Conservation (phyloP, 2,888 invertebrate species). For the Ochropacha duplaris region DNA sequence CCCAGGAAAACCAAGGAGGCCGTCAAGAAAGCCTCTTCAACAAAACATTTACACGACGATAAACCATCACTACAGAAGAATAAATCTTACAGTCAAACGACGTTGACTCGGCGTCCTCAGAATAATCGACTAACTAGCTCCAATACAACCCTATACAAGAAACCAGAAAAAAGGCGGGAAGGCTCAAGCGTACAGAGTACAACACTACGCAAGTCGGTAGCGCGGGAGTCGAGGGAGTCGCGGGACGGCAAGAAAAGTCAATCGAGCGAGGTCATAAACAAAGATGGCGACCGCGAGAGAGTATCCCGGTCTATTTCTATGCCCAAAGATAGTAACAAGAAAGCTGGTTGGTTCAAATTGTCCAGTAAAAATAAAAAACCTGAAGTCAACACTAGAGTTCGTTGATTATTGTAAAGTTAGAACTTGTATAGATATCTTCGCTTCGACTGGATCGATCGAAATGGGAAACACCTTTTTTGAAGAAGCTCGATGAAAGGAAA, state of each 20-base stretch:
- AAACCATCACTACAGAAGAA: constrained; percentile 73
- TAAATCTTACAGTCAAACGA: constrained; percentile 74
- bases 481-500: no score
- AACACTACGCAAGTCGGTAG: constrained; percentile 63
- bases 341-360: constrained; percentile 89
- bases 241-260: constrained; percentile 78
- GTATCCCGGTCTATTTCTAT: constrained; percentile 87
- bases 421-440: neutral
- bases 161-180: constrained; percentile 71
- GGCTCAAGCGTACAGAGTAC: constrained; percentile 44
- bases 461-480: no score
- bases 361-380: constrained; percentile 76
- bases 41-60: constrained; percentile 56
- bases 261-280: constrained; percentile 85
- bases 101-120: constrained; percentile 60
- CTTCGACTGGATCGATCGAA: neutral
- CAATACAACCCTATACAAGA: constrained; percentile 66
- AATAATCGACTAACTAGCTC: constrained; percentile 65
- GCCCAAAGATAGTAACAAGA: constrained; percentile 87
- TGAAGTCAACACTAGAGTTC: constrained; percentile 70
- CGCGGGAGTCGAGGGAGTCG: constrained; percentile 60
- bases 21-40: constrained; percentile 75
- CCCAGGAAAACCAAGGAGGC: constrained; percentile 62
- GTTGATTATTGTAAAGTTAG: constrained; percentile 34
- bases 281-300: constrained; percentile 75